Percentiles rank a stretch among this genome's conserved stretches.
Evolutionary conservation across 2,888 invertebrate genomes (phyloP).

Genomic region (Empis livida): DNA sequence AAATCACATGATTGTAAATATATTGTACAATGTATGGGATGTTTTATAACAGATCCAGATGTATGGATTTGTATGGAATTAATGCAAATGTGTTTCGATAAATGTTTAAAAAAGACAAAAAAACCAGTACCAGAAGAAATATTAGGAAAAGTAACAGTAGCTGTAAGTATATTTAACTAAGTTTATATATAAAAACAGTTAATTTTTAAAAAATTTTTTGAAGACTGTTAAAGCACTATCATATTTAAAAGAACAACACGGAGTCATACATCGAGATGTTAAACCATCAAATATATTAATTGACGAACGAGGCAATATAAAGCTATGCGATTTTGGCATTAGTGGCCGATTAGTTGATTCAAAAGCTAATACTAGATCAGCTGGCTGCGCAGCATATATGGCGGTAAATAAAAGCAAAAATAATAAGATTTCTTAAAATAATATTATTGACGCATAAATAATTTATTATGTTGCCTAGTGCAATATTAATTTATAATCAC

Average conservation of each 20-base stretch:
- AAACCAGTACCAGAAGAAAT: constrained; percentile 92
- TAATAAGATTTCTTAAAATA: neutral
- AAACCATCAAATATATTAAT: constrained; percentile 98
- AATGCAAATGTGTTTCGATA: constrained; percentile 98
- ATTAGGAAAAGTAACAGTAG: constrained; percentile 92
- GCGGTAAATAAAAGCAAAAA: constrained; percentile 53
- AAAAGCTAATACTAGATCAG: constrained; percentile 92
- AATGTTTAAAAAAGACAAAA: constrained; percentile 73
- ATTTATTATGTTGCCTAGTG: too few species aligned
- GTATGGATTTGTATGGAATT: constrained; percentile 99
- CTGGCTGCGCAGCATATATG: constrained; percentile 99
- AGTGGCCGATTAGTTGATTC: constrained; percentile 96
- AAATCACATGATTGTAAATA: constrained; percentile 93
- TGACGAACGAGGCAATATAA: constrained; percentile 89
- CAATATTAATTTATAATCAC: too few species aligned
- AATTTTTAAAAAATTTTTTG: constrained; percentile 11
- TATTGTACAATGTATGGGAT: constrained; percentile 94
- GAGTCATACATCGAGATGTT: constrained; percentile 95
- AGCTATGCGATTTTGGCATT: constrained; percentile 99
- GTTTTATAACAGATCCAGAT: constrained; percentile 93
- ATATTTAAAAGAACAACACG: constrained; percentile 94
- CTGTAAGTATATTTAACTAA: constrained; percentile 57
- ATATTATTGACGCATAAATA: too few species aligned
- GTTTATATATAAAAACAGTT: constrained; percentile 4
- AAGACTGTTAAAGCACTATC: constrained; percentile 92